Evolutionary conservation across 2,888 invertebrate genomes (phyloP), one percentile per base, ranked within the genome.

Genomic region (Nymphalis polychloros): DNA sequence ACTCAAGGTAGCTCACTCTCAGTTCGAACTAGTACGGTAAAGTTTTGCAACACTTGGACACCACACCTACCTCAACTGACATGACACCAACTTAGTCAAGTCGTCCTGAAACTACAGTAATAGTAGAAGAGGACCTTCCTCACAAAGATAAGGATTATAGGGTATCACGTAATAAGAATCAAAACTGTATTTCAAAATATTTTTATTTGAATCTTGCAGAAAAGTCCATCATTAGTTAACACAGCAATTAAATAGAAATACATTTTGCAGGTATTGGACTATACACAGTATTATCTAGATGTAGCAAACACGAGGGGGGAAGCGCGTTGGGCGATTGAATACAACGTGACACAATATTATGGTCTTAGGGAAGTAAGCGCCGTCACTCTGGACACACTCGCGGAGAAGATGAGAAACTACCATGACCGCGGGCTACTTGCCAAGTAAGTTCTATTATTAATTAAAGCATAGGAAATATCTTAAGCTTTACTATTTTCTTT

Each of bases 261-360:
- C 60, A 16, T 66, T 59, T 76, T 76, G 3, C 90, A 97, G 96
- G 95, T 98, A 71, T 92, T 97, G 85, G 97, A 98, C 91, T 98
- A 97, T 90, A 96, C 96, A 47, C 98, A 98, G 92, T 98, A 96
- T 92, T 98, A 96, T 89, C 93, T 98, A 90, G 97, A 98, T 88
- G 94, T 98, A 81, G 93, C 94, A 50, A 94, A 93, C 78, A 94
- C 95, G 59, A 89, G 94, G 72, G 94, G 94, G n/a, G 94, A 94
- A 71, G 94, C 95, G 19, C 95, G 96, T 79, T 98, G 98, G 98
- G 89, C 94, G 64, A 92, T 96, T 62, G 97, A 98, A 84, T 98
- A 98, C 90, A 97, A 97, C 83, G 94, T 98, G 76, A 96, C 96
- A 59, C 94, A 95, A 71, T 97, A 97, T 88, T 98, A 97, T 84